Base-by-base conservation (phyloP, 2,888 invertebrate genomes). In the Homarus gammarus region DNA sequence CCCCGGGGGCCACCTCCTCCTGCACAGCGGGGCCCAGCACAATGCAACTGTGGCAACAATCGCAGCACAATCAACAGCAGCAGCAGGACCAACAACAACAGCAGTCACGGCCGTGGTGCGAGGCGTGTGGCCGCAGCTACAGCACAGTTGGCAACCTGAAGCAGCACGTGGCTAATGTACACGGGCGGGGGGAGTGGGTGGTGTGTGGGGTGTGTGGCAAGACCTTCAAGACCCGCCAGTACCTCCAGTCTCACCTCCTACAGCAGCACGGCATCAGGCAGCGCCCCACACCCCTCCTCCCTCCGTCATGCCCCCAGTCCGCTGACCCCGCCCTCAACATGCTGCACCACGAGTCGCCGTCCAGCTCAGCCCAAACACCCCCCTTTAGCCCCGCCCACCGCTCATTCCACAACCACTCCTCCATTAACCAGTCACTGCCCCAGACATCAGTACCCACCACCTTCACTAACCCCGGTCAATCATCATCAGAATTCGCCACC, bases 381-480 rank as follows among this genome's bases (percentile, higher is more conserved):
- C 77, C 88, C 97, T 97, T 95, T 97, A 97, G 95, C 97, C 97
- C 91, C 96, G 97, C 93, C 96, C 94, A 96, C 96, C 92, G 95
- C 96, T 92, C 97, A 97, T 94, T 97, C 97, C 68, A 97, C 97
- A 86, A 94, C 95, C 89, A 95, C 95, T 92, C 97, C 97, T 94
- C 96, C 96, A 85, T 95, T 15, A 95, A 92, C 97, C 97, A 94
- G 95, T 96, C 91, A 97, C 97, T 97, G 92, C 95, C 88, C 36
- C 83, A 49, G 38, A 33, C 88, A 1, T 82, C 87, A 40, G 97
- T 93, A 97, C 97, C 95, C 97, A 97, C 94, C n/a, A 64, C 3
- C 12, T 64, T 64, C 64, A n/a, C 75, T 94, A 97, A 97, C 94
- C 95, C 96, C 78, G 94, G 95, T 27, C 87, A 82, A 5, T 64